Conservation (phyloP, 1,140 invertebrate species). For the Caenorhabditis brenneri region DNA sequence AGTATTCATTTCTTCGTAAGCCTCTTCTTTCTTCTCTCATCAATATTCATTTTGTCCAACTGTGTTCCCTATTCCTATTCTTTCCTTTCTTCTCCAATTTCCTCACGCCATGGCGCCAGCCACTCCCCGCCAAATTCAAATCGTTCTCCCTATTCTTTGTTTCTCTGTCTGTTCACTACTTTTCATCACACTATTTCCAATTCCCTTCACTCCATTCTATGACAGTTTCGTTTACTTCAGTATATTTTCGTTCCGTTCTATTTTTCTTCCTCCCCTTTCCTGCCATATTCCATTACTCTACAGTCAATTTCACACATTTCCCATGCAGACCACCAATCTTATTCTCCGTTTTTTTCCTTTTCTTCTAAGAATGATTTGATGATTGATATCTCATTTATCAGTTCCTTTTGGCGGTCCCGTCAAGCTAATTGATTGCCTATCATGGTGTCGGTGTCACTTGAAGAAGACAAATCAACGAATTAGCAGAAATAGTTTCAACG, state of each 20-base stretch:
- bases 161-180: conserved; percentile 9
- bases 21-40: neutral
- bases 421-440: conserved; percentile 41
- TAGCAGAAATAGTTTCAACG: conserved; percentile 24
- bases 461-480: conserved; percentile 39
- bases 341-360: neutral
- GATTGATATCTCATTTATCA: conserved; percentile 35
- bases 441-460: conserved; percentile 30
- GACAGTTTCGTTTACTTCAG: neutral
- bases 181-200: neutral
- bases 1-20: neutral
- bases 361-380: neutral
- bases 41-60: conserved; percentile 11
- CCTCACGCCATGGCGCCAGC: conserved; percentile 17
- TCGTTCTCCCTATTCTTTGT: neutral
- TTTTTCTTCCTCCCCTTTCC: neutral
- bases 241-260: conserved; percentile 13
- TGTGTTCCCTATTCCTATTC: no score
- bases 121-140: conserved; percentile 35
- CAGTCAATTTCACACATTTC: conserved; percentile 27
- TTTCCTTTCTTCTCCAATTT: neutral
- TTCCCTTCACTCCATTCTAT: neutral
- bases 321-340: neutral
- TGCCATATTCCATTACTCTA: conserved; percentile 1
- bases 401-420: conserved; percentile 39